Conservation (phyloP, 2,113 vertebrate species). For the Crocuta crocuta region DNA sequence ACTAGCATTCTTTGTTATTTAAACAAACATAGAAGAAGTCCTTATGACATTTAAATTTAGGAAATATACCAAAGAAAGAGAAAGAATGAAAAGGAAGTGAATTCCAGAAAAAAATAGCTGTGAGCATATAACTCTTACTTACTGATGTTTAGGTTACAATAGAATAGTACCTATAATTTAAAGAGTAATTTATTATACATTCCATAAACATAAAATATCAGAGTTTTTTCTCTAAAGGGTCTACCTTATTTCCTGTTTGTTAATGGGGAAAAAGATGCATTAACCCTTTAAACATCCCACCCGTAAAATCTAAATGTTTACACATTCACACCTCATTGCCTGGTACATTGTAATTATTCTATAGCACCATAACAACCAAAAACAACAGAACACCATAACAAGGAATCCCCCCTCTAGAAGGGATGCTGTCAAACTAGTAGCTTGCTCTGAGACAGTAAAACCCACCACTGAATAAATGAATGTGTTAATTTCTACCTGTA, state of each 20-base stretch:
- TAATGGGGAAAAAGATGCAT: neutral
- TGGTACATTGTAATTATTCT: neutral
- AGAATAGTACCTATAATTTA: neutral
- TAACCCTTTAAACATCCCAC: neutral
- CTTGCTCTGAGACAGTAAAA: neutral
- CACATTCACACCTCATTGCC: neutral
- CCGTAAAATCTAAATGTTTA: neutral
- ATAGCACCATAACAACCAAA: neutral
- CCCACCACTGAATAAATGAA: neutral
- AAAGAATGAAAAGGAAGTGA: neutral
- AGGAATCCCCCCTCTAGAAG: neutral
- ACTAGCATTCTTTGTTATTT: slow-evolving; percentile 59
- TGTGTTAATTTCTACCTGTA: neutral
- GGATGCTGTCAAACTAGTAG: neutral
- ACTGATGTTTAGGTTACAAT: slow-evolving; percentile 16
- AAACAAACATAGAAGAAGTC: slow-evolving; percentile 27
- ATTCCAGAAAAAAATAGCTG: neutral
- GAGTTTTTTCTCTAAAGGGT: neutral
- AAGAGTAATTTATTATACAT: neutral
- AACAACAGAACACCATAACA: neutral
- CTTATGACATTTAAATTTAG: neutral
- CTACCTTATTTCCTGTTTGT: neutral
- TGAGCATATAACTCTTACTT: neutral
- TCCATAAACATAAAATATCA: neutral
- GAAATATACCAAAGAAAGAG: slow-evolving; percentile 17